Conservation (phyloP, 1,140 invertebrate species). For the Diachasma alloeum region DNA sequence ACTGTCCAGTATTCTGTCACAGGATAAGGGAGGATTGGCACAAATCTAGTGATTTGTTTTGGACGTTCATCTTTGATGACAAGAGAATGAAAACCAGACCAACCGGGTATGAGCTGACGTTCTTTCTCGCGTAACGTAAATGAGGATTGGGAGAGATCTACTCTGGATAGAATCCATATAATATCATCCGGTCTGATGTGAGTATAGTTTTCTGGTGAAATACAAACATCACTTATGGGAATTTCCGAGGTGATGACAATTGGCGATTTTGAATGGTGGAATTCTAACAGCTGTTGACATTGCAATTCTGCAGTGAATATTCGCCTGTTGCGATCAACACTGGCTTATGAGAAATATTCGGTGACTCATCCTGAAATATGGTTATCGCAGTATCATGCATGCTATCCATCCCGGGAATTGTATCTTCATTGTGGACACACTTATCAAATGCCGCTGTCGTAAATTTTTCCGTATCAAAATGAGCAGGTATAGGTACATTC, state of each 20-base stretch:
- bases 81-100: conserved; percentile 9
- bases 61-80: conserved; percentile 5
- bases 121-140: neutral
- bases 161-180: neutral
- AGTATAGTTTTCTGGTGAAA: too few relatives aligned
- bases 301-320: neutral
- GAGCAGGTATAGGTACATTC: conserved; percentile 20
- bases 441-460: conserved; percentile 15
- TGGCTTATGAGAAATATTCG: neutral
- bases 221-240: too few relatives aligned
- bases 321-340: neutral
- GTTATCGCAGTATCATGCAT: conserved; percentile 2
- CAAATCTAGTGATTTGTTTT: neutral
- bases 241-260: too few relatives aligned
- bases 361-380: neutral
- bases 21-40: conserved; percentile 12
- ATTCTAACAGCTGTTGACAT: neutral
- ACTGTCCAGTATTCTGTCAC: conserved; percentile 18
- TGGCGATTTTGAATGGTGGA: neutral
- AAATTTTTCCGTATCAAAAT: conserved; percentile 21
- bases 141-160: neutral
- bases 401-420: conserved; percentile 3
- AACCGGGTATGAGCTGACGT: neutral
- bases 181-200: neutral
- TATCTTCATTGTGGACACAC: conserved; percentile 14